Conservation (phyloP, 1,140 invertebrate genomes). For the Pseudomyrmex gracilis region DNA sequence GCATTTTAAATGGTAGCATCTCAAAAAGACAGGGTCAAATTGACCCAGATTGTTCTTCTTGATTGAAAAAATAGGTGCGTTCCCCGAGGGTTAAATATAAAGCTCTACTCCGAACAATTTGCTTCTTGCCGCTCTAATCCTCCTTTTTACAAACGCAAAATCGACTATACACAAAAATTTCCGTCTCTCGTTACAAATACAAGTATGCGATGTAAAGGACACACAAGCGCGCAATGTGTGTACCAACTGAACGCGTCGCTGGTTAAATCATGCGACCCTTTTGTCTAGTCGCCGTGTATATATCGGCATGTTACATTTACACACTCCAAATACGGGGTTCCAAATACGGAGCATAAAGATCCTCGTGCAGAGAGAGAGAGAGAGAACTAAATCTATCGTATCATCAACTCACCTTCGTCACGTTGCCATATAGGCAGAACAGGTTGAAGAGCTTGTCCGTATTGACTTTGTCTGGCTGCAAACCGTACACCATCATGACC, state of each 20-base stretch:
- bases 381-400: background rate
- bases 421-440: conserved; percentile 99
- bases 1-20: no score
- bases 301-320: conserved; percentile 9
- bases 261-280: conserved; percentile 29
- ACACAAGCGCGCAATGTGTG: background rate
- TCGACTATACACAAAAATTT: background rate
- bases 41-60: no score
- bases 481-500: conserved; percentile 99
- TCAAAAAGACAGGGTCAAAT: no score
- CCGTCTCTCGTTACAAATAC: conserved; percentile 28
- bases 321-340: conserved; percentile 17
- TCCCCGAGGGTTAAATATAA: no score
- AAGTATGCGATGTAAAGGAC: background rate
- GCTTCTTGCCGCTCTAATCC: background rate
- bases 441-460: conserved; percentile 99
- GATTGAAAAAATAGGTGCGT: no score
- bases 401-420: conserved; percentile 91
- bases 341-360: conserved; percentile 5
- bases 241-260: background rate
- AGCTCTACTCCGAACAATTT: background rate
- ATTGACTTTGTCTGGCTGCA: conserved; percentile 97
- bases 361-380: background rate
- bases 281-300: background rate
- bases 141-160: background rate